Conservation (phyloP, 2,113 vertebrate species). For the Rhabdornis inornatus region DNA sequence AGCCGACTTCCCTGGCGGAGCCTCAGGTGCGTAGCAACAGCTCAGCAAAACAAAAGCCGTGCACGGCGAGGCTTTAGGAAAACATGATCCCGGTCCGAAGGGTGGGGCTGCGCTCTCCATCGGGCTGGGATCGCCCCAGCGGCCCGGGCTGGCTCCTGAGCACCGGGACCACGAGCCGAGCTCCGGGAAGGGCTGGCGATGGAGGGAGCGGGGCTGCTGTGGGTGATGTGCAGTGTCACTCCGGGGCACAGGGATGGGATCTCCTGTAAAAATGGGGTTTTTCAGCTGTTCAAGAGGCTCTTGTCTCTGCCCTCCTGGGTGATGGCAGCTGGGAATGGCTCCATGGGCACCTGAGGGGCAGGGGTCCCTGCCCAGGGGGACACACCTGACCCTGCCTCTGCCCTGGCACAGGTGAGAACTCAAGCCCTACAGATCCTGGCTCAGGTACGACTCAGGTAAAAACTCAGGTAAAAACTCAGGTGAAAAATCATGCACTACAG, state of each 20-base stretch:
- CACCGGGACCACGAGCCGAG: not conserved
- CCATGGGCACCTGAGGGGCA: fast-evolving
- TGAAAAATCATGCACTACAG: not conserved
- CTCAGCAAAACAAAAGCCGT: constrained; percentile 56
- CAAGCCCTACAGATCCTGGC: no score
- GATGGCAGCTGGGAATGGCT: not conserved
- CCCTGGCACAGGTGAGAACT: not conserved
- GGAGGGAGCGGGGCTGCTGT: fast-evolving
- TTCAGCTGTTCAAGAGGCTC: fast-evolving
- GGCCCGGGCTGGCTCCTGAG: not conserved
- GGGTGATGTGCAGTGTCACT: not conserved
- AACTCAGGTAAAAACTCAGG: no score
- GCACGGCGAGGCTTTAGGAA: not conserved
- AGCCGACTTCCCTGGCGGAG: not conserved
- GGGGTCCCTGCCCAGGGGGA: not conserved
- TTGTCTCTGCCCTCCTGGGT: not conserved
- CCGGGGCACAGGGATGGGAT: not conserved
- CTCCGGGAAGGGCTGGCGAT: not conserved
- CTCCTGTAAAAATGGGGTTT: not conserved
- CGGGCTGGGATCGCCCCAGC: not conserved
- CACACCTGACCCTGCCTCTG: not conserved
- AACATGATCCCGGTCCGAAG: not conserved
- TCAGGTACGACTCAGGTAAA: not conserved
- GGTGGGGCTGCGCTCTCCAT: not conserved
- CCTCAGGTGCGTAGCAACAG: constrained; percentile 58